Percentiles rank a stretch among this genome's conserved stretches.
These are phyloP conservation scores for Rattus norvegicus DNA, from an alignment of 2,113 vertebrate genomes.

Conservation along the genomic window DNA sequence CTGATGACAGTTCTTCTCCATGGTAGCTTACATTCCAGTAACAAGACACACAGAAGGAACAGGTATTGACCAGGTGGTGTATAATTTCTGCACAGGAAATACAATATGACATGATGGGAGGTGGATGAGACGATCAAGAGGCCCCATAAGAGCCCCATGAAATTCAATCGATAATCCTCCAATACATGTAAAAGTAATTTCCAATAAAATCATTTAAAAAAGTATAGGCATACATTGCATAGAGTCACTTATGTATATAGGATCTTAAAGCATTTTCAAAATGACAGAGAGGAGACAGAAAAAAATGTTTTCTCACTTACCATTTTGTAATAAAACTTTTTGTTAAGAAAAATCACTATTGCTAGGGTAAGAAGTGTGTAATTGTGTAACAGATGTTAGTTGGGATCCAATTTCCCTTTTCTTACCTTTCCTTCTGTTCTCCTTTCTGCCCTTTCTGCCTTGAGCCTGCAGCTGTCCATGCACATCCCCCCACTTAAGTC, in stretches of 20 bases:
- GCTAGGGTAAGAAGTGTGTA: not conserved
- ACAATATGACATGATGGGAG: not conserved
- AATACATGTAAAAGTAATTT: not conserved
- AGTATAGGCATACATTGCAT: not conserved
- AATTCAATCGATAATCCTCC: not conserved
- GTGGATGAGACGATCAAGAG: not conserved
- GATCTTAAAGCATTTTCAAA: not conserved
- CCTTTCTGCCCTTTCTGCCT: fast-evolving
- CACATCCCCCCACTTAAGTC: fast-evolving
- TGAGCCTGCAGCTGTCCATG: not conserved
- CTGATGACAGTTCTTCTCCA: not conserved
- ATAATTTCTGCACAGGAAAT: not conserved
- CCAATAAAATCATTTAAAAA: not conserved
- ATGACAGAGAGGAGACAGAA: not conserved
- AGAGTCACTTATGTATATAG: not conserved
- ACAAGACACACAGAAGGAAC: not conserved
- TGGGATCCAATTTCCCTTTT: not conserved
- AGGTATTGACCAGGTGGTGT: not conserved
- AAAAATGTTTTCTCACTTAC: conserved; percentile 51
- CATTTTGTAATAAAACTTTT: not conserved
- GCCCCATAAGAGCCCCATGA: not conserved
- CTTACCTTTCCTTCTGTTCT: not conserved
- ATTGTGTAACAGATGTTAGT: not conserved
- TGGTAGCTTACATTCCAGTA: not conserved
- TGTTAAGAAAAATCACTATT: conserved; percentile 27